Base-by-base conservation (phyloP, 2,797 vertebrate genomes). In the Thunnus albacares region DNA sequence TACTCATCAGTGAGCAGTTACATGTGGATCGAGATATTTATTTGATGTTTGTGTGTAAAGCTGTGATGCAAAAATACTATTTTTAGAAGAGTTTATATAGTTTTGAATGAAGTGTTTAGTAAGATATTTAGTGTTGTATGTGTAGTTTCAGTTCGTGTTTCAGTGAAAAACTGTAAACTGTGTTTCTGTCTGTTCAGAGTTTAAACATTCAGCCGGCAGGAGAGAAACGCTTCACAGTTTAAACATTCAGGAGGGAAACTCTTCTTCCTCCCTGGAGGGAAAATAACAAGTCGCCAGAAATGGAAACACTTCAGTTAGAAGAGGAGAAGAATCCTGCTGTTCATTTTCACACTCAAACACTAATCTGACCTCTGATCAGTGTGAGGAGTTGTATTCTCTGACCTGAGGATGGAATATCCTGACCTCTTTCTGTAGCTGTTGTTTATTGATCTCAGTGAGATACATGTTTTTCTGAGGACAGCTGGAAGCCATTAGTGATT, bases 241-340 rank as follows among this genome's bases (percentile, higher is more conserved):
- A 47, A 47, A 47, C 45, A 47, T 47, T 22, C 51, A 52, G n/a
- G n/a, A 52, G 18, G 51, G 51, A 52, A 52, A 52, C 51, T 8
- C 51, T 22, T 20, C 47, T 49, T 49, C 47, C 18, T 49, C 47
- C 18, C 47, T 49, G 13, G 51, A 70, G 35, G 68, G 45, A 79
- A 71, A 57, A 49, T 57, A 51, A 33, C 24, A 17, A 18, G 20
- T 13, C 4, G 51, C 71, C 61, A 30, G 18, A 45, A 57, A 71
- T 77, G 76, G 77, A 83, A 79, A 75, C 22, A 28, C 28, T 38
- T 22, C 22, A 20, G 59, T 51, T 49, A 53, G 49, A 62, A 33
- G 67, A 55, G 57, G 45, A 51, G 22, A 28, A 70, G 58, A 68
- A 22, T 35, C 43, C 58, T 61, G 15, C 57, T 72, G 63, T 70